Conservation (phyloP, 2,113 vertebrate genomes). For the Cyanoderma ruficeps region DNA sequence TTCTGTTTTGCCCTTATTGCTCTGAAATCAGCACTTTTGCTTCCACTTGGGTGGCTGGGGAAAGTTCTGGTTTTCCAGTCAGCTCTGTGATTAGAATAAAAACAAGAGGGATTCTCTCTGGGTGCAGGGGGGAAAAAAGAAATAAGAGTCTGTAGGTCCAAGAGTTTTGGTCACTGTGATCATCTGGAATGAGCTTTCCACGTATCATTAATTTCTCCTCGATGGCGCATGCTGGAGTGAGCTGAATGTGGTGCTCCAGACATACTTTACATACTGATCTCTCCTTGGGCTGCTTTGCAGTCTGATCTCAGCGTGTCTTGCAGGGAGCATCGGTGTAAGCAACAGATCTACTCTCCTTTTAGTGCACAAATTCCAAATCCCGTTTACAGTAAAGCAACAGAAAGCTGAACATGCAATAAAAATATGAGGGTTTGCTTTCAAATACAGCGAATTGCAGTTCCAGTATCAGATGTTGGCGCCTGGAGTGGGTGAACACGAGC, state of each 20-base stretch:
- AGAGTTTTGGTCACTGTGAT: constrained; percentile 56
- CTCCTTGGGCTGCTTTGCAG: constrained; percentile 7
- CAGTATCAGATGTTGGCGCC: not conserved
- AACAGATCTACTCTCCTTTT: fast-evolving
- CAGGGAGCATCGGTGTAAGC: not conserved
- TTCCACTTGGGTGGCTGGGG: constrained; percentile 39
- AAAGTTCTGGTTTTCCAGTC: constrained; percentile 49
- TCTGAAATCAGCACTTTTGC: constrained; percentile 12
- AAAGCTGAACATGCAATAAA: not conserved
- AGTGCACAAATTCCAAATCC: not conserved
- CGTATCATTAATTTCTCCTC: constrained; percentile 47
- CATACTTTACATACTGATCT: constrained; percentile 65
- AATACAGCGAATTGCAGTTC: not conserved
- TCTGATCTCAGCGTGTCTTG: not conserved
- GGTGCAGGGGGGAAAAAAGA: not conserved
- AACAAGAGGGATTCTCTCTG: constrained; percentile 39
- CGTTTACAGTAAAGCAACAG: not conserved
- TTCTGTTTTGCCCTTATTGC: not conserved
- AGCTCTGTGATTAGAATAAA: constrained; percentile 24
- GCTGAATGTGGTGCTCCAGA: constrained; percentile 47
- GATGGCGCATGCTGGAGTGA: not conserved
- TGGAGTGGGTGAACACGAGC: not conserved
- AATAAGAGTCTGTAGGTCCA: not conserved
- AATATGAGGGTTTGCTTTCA: not conserved
- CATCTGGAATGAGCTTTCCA: constrained; percentile 60